These are phyloP conservation scores for Megaceryle maxima DNA, from an alignment of 2,113 vertebrate genomes.

Conservation along the genomic window DNA sequence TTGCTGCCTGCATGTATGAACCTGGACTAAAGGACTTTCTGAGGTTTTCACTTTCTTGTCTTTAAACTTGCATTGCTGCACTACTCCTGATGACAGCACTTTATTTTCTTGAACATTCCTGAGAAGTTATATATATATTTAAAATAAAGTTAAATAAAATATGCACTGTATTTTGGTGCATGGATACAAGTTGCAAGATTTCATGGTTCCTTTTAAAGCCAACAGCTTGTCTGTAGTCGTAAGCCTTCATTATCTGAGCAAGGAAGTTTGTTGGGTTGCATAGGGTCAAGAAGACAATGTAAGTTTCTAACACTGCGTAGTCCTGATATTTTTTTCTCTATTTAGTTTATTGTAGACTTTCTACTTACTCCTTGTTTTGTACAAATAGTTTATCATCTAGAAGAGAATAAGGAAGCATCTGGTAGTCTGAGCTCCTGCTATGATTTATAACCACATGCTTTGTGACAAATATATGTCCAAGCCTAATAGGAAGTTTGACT, in stretches of 20 bases:
- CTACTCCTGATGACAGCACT: background rate
- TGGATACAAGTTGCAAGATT: background rate
- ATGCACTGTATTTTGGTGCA: background rate
- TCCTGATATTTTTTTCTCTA: background rate
- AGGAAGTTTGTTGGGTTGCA: background rate
- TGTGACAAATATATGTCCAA: background rate
- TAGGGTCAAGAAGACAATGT: background rate
- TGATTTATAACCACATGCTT: background rate
- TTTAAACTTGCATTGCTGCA: background rate
- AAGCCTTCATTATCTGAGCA: background rate
- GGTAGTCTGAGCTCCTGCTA: background rate
- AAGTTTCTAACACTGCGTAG: background rate
- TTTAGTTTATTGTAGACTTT: background rate
- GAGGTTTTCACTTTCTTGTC: background rate
- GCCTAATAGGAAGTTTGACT: background rate
- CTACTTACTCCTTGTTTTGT: background rate
- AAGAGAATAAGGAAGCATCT: background rate
- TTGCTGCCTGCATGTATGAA: background rate
- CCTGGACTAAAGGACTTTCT: background rate
- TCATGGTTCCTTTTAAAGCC: background rate
- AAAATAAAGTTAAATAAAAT: background rate
- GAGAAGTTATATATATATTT: background rate
- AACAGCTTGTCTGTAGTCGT: background rate
- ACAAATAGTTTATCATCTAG: background rate
- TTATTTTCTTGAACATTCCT: background rate